Base-by-base conservation (phyloP, 1,140 invertebrate genomes). In the Cherax quadricarinatus region DNA sequence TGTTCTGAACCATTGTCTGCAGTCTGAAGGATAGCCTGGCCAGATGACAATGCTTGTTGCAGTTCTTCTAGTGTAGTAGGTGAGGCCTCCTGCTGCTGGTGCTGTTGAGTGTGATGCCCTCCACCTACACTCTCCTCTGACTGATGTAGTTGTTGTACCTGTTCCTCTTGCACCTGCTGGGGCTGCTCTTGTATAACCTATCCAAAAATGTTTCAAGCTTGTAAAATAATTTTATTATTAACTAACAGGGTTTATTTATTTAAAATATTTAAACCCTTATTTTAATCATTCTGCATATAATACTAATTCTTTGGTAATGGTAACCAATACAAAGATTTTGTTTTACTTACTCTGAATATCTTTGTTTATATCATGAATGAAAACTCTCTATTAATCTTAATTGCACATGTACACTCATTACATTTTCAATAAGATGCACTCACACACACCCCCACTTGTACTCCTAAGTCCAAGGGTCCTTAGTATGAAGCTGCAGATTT, bases 11-110 rank as follows among this genome's bases (percentile, higher is more conserved):
- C 89, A 73, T 89, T 89, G 57, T 93, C 93, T 14, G 93, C 78
- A 7, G 92, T 93, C 48, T 93, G 93, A n/a, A 93, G 91, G 30
- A 93, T 91, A n/a, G 93, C 93, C 53, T 93, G 93, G 49, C 93
- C 93, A 21, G 93, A 93, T 60, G 93, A 86, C 16, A 93, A 78
- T 7, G 93, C 93, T 41, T 92, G 91, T 57, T 93, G 93, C 41
- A 93, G 70, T 73, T 93, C 93, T 57, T 92, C 93, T 73, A 93
- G 75, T 14, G 93, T 93, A 53, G 88, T 93, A 2, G 93, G 89
- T 6, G 85, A 88, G 66, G 81, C 88, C 41, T 91, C 90, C 79
- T 81, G 66, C 57, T 86, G 84, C 84, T 87, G 84, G 6, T 82
- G 78, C n/a, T 81, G 78, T 4, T 66, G 60, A 18, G 62, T 66